Evolutionary conservation across 2,113 vertebrate species (phyloP).

Genomic region (Motacilla alba): DNA sequence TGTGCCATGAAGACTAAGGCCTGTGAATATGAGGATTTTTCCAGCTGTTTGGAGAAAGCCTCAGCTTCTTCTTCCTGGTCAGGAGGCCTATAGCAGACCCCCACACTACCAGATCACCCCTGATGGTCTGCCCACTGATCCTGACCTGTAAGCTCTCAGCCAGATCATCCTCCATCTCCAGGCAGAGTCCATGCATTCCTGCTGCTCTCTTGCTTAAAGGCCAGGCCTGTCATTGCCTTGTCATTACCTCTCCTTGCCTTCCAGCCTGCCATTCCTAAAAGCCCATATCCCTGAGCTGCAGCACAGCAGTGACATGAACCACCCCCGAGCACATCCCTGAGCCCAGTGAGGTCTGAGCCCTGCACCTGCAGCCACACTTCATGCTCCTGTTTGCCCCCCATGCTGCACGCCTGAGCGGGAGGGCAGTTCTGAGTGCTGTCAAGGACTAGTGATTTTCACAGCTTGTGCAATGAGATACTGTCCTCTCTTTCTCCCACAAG

Average conservation of each 20-base stretch:
- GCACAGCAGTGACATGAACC: background rate
- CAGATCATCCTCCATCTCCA: background rate
- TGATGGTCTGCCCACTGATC: background rate
- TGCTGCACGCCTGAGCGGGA: rapidly evolving
- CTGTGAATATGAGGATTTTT: background rate
- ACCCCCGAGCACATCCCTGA: background rate
- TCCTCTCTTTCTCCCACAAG: background rate
- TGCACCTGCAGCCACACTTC: background rate
- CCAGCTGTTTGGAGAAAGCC: background rate
- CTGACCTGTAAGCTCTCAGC: too few relatives aligned
- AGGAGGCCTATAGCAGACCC: background rate
- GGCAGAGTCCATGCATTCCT: background rate
- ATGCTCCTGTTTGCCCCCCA: background rate
- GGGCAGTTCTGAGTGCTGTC: background rate
- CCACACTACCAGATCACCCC: too few relatives aligned
- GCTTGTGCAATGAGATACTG: background rate
- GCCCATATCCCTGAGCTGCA: background rate
- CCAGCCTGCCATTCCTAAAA: background rate
- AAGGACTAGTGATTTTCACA: background rate
- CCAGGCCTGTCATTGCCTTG: too few relatives aligned
- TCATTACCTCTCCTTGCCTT: background rate
- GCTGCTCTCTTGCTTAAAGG: background rate
- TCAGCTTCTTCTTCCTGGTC: background rate
- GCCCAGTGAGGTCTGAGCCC: background rate
- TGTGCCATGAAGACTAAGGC: background rate